phyloP scores from a whole-genome alignment of 2,888 invertebrate genomes.

The Taenaris catops region DNA sequence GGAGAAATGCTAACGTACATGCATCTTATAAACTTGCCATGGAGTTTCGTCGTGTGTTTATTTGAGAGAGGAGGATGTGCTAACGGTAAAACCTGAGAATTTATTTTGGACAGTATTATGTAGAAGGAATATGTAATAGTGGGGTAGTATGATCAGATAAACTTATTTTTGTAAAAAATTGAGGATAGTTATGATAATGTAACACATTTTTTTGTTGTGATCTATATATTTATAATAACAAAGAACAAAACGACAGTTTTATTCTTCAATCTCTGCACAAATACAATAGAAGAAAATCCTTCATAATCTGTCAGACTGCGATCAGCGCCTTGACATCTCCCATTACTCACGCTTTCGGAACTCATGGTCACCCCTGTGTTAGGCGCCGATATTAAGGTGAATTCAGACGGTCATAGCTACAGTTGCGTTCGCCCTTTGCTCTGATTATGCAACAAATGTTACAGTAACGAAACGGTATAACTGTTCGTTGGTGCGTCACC shows the following conservation, averaged over 20 bases:
- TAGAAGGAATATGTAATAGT: no score
- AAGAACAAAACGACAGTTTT: background rate
- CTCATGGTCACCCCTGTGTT: constrained; percentile 44
- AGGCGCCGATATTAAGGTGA: constrained; percentile 2
- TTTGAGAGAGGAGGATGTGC: no score
- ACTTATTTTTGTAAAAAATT: no score
- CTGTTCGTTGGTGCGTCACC: background rate
- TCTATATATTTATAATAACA: constrained; percentile 3
- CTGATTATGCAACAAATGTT: constrained; percentile 1
- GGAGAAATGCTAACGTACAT: no score
- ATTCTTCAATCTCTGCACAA: background rate
- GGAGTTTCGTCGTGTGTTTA: no score
- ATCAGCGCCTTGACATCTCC: constrained; percentile 53
- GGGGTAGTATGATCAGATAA: no score
- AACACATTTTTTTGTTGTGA: constrained; percentile 5
- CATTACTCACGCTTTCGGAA: constrained; percentile 50
- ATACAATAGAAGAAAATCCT: constrained; percentile 10
- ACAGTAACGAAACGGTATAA: background rate
- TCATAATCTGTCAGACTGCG: constrained; percentile 24
- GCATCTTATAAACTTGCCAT: no score
- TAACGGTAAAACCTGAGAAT: no score
- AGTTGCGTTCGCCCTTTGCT: constrained; percentile 1
- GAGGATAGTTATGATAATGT: no score
- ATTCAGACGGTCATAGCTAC: background rate
- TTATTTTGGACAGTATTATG: no score